These are phyloP conservation scores for Monarcha castaneiventris DNA, from an alignment of 2,113 vertebrate species.

Conservation along the genomic window DNA sequence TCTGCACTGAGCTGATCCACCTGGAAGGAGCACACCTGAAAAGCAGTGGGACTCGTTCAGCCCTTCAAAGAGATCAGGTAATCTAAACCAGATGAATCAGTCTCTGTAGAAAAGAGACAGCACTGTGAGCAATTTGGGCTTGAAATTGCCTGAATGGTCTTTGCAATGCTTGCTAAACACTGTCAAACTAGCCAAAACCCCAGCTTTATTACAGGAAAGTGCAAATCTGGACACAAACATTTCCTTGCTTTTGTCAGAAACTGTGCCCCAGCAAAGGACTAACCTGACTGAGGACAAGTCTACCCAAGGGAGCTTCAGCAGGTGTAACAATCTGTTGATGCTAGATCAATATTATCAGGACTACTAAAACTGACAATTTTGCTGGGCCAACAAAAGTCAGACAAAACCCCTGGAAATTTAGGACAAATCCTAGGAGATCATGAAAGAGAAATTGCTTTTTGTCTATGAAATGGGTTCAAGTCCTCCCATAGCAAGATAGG, in stretches of 20 bases:
- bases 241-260: background rate
- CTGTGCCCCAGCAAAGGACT: background rate
- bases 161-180: background rate
- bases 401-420: background rate
- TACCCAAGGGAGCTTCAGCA: background rate
- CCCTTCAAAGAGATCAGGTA: background rate
- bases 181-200: background rate
- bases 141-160: background rate
- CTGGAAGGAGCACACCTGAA: background rate
- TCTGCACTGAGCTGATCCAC: background rate
- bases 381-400: background rate
- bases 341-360: background rate
- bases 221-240: background rate
- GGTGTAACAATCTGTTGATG: background rate
- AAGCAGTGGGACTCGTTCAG: background rate
- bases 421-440: background rate
- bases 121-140: background rate
- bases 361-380: background rate
- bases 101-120: background rate
- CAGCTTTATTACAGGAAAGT: background rate
- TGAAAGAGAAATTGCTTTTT: background rate
- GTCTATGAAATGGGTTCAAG: background rate
- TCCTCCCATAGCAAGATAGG: background rate
- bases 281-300: background rate
- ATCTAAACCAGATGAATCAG: background rate